Conservation (phyloP, 92 coral and sea anemone species). For the Epizoanthus ramosus region DNA sequence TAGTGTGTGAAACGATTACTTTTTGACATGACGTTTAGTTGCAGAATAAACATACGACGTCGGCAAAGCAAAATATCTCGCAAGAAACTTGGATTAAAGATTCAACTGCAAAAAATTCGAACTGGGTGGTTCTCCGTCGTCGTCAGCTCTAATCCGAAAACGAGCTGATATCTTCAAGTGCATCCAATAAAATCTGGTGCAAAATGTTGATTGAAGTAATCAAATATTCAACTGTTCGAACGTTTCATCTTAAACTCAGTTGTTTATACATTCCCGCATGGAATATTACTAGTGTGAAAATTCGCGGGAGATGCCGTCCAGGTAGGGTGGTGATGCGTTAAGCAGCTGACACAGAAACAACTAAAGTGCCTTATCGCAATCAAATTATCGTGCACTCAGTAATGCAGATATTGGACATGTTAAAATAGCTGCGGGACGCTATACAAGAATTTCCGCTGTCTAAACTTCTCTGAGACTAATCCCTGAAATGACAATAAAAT, state of each 20-base stretch:
- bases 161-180: constrained; percentile 24
- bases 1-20: constrained; percentile 35
- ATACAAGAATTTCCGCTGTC: constrained; percentile 47
- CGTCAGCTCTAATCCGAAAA: constrained; percentile 16
- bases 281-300: not conserved
- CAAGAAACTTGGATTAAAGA: constrained; percentile 1
- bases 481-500: constrained; percentile 43
- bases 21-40: constrained; percentile 41
- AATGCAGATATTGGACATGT: constrained; percentile 12
- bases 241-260: constrained; percentile 23
- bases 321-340: constrained; percentile 4
- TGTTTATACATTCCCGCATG: constrained; percentile 17
- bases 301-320: not conserved
- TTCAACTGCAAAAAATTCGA: not conserved
- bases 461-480: constrained; percentile 36
- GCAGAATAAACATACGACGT: constrained; percentile 17
- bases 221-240: constrained; percentile 14
- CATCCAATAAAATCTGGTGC: not conserved
- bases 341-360: constrained; percentile 21
- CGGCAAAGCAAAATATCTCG: not conserved
- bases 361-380: constrained; percentile 23
- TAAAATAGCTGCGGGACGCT: constrained; percentile 10
- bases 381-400: constrained; percentile 22
- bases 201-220: constrained; percentile 25
- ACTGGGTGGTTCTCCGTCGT: not conserved